Percentiles rank a stretch among this genome's conserved stretches.
phyloP scores from a whole-genome alignment of 2,888 invertebrate genomes.

The Tetranychus truncatus region DNA sequence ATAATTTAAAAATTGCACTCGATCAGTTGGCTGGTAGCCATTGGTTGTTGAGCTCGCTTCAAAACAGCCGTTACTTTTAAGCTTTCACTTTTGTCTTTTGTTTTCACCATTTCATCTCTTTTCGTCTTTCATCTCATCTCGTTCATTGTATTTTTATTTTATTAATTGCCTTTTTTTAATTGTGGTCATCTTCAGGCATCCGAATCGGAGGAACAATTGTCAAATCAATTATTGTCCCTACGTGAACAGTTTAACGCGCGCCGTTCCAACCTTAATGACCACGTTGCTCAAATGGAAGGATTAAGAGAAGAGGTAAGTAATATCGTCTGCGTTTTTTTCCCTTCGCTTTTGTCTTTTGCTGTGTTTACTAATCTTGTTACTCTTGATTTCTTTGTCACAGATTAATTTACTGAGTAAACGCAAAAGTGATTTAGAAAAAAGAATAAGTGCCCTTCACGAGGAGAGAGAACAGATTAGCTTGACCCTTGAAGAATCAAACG shows the following conservation, averaged over 20 bases:
- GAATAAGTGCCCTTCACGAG: slow-evolving; percentile 51
- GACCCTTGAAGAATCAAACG: slow-evolving; percentile 71
- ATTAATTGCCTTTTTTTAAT: not conserved
- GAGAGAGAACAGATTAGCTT: slow-evolving; percentile 61
- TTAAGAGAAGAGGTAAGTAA: slow-evolving; percentile 55
- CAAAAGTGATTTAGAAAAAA: slow-evolving; percentile 62
- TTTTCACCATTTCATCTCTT: too few relatives aligned
- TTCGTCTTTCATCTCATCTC: not conserved
- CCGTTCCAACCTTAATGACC: slow-evolving; percentile 61
- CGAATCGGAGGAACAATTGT: slow-evolving; percentile 55
- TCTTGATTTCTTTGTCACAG: slow-evolving; percentile 31
- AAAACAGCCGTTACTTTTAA: too few relatives aligned
- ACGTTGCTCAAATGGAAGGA: slow-evolving; percentile 68
- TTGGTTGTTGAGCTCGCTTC: too few relatives aligned
- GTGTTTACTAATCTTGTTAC: slow-evolving; percentile 6
- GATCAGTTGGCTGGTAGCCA: not conserved
- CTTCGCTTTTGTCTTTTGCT: not conserved
- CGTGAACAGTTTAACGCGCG: slow-evolving; percentile 65
- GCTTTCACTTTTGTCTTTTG: too few relatives aligned
- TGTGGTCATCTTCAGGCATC: slow-evolving; percentile 37
- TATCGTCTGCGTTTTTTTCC: not conserved
- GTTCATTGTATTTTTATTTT: not conserved
- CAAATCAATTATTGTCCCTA: slow-evolving; percentile 57
- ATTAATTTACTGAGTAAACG: slow-evolving; percentile 62
- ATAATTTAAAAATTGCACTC: not conserved